A percentile compares a stretch with the other conserved stretches of the same genome.
These are phyloP conservation scores for Petrocephalus schoutedeni DNA, from an alignment of 2,797 vertebrate species.

Conservation along the genomic window DNA sequence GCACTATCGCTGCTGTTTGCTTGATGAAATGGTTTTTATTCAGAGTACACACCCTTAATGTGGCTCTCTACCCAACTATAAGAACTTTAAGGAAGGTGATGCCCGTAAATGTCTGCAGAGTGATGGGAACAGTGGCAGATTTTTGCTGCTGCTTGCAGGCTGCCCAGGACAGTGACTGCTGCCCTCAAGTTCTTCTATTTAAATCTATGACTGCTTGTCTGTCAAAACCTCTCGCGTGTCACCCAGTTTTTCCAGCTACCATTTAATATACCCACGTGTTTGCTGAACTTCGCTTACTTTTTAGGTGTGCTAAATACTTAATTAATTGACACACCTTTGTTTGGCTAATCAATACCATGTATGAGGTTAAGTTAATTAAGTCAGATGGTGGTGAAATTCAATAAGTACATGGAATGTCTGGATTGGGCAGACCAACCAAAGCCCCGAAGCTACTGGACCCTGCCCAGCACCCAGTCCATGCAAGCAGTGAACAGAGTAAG, in stretches of 20 bases:
- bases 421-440: too few species aligned
- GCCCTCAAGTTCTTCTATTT: not conserved
- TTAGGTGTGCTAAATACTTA: too few species aligned
- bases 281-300: not conserved
- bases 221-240: not conserved
- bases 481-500: too few species aligned
- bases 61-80: not conserved
- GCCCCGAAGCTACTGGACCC: too few species aligned
- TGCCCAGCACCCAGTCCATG: too few species aligned
- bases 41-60: too few species aligned
- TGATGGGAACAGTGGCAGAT: not conserved
- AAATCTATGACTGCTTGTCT: not conserved
- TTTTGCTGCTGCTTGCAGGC: not conserved
- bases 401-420: not conserved
- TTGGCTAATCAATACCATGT: not conserved
- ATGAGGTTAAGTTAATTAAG: not conserved
- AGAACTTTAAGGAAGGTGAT: not conserved
- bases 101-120: not conserved
- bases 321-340: not conserved
- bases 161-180: not conserved
- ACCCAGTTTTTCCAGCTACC: not conserved
- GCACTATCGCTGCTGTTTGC: too few species aligned
- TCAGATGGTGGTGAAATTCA: not conserved
- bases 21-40: too few species aligned
- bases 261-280: not conserved